These are phyloP conservation scores for Semnopithecus entellus DNA, from an alignment of 2,113 vertebrate genomes.

Conservation along the genomic window DNA sequence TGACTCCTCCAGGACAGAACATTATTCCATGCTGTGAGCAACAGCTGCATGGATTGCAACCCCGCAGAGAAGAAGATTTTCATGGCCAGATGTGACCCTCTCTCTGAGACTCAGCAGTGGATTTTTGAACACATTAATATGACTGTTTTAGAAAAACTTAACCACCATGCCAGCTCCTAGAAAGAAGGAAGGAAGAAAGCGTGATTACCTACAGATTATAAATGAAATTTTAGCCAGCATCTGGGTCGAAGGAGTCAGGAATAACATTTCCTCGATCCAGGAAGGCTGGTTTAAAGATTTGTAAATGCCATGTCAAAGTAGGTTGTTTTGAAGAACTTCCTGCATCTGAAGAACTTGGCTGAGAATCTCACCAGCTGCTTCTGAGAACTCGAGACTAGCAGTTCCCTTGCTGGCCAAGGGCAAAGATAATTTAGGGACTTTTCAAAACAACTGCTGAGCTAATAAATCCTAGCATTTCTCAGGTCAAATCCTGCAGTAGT, in stretches of 20 bases:
- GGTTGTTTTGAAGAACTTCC: constrained; percentile 81
- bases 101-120: constrained; percentile 93
- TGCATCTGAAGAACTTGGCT: constrained; percentile 84
- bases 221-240: constrained; percentile 77
- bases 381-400: constrained; percentile 83
- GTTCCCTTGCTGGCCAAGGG: constrained; percentile 91
- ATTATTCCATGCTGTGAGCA: constrained; percentile 91
- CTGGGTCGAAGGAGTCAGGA: constrained; percentile 86
- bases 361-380: constrained; percentile 84
- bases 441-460: constrained; percentile 82
- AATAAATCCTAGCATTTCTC: constrained; percentile 89
- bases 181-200: constrained; percentile 31
- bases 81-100: constrained; percentile 93
- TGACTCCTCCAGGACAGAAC: constrained; percentile 89
- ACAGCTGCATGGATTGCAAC: constrained; percentile 93
- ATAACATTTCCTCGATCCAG: constrained; percentile 86
- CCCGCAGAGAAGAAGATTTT: constrained; percentile 93
- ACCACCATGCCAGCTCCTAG: constrained; percentile 85
- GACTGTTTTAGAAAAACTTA: constrained; percentile 92
- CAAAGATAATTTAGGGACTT: constrained; percentile 83
- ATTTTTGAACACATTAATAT: constrained; percentile 92
- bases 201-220: constrained; percentile 70
- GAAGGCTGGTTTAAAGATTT: constrained; percentile 84
- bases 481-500: constrained; percentile 90
- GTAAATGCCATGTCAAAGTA: constrained; percentile 78